phyloP scores from a whole-genome alignment of 2,888 invertebrate species.

The Chelonus formosanus region DNA sequence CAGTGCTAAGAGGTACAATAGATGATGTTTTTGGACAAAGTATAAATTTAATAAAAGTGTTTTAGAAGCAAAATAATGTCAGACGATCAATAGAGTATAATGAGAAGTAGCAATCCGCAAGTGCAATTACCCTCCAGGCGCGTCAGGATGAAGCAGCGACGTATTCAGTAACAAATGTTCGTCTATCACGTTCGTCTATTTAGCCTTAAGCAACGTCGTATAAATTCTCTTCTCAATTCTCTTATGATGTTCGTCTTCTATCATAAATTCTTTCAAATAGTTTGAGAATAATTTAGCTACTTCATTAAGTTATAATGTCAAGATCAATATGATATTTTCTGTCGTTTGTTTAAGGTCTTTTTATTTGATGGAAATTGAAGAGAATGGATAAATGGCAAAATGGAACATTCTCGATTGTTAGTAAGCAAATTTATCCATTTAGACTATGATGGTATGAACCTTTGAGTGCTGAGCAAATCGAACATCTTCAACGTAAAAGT shows the following conservation, averaged over 20 bases:
- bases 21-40: not conserved
- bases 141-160: slow-evolving; percentile 34
- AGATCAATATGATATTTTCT: no score
- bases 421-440: not conserved
- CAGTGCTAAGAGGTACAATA: not conserved
- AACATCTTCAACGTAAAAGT: slow-evolving; percentile 25
- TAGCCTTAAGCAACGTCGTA: slow-evolving; percentile 28
- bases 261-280: no score
- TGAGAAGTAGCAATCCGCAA: slow-evolving; percentile 23
- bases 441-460: no score
- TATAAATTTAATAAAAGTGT: not conserved
- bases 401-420: not conserved
- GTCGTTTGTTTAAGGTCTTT: no score
- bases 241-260: no score
- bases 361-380: no score
- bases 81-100: slow-evolving; percentile 17
- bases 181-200: slow-evolving; percentile 41
- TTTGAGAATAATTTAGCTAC: no score
- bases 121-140: slow-evolving; percentile 32
- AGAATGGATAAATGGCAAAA: no score
- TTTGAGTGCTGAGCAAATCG: slow-evolving; percentile 37
- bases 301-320: no score
- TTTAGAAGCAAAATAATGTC: slow-evolving; percentile 2
- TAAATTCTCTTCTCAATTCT: slow-evolving; percentile 30
- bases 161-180: slow-evolving; percentile 42